A percentile compares a stretch with the other conserved stretches of the same genome.
Evolutionary conservation across 1,140 invertebrate genomes (phyloP).

Genomic region (Solenopsis invicta): DNA sequence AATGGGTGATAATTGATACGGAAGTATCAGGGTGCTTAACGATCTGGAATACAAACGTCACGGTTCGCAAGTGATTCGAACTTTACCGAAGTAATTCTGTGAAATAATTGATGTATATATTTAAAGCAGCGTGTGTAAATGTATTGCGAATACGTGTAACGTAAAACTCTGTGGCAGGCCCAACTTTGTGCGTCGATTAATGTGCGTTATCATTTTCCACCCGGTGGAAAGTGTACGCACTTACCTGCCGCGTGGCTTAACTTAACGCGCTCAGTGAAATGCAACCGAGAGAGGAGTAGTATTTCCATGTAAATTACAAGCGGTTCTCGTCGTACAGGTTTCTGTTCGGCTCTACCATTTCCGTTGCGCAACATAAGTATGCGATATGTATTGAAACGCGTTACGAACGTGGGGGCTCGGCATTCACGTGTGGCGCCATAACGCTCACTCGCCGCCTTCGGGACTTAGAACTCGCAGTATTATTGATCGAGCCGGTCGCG

Average conservation of each 20-base stretch:
- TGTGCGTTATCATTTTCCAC: not conserved
- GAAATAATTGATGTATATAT: not conserved
- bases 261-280: not conserved
- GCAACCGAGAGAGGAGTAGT: not conserved
- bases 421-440: slow-evolving; percentile 2
- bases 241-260: not conserved
- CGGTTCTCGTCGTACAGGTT: not conserved
- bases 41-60: slow-evolving; percentile 16
- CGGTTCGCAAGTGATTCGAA: not conserved
- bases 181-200: not conserved
- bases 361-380: slow-evolving; percentile 3
- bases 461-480: slow-evolving; percentile 18
- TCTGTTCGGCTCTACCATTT: not conserved
- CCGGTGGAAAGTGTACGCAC: not conserved
- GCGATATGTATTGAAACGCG: not conserved
- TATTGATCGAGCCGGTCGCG: slow-evolving; percentile 46
- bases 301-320: slow-evolving; percentile 27
- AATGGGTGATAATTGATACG: not conserved
- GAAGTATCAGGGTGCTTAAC: not conserved
- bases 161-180: not conserved
- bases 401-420: not conserved
- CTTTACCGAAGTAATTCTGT: not conserved
- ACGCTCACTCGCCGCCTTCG: slow-evolving; percentile 22
- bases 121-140: not conserved
- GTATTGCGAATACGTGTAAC: too few species aligned